These are phyloP conservation scores for Bombus balteatus DNA, from an alignment of 1,140 invertebrate species.

Conservation along the genomic window DNA sequence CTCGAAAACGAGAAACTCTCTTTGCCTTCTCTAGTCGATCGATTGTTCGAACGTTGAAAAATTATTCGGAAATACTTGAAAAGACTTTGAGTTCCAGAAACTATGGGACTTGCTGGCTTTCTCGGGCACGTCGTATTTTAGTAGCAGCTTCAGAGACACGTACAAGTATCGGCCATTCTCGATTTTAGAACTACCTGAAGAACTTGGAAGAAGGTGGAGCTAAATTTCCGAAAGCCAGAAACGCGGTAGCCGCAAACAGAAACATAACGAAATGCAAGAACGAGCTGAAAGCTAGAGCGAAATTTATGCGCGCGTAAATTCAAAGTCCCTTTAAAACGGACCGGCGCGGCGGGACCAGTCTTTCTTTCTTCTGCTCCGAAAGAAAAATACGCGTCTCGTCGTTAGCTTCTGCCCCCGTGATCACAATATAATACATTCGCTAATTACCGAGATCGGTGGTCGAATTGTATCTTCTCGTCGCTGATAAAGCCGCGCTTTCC, in stretches of 20 bases:
- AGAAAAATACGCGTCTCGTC: not conserved
- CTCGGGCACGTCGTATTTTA: too few species aligned
- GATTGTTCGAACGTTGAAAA: not conserved
- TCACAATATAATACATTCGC: not conserved
- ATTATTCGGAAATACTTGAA: not conserved
- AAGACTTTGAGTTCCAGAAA: too few species aligned
- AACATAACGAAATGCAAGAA: not conserved
- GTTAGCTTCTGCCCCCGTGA: not conserved
- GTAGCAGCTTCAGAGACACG: too few species aligned
- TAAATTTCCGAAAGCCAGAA: too few species aligned
- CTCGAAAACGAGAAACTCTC: not conserved
- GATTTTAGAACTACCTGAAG: too few species aligned
- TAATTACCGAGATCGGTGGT: constrained; percentile 17
- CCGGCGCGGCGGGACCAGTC: not conserved
- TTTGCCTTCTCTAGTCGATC: not conserved
- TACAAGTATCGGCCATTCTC: too few species aligned
- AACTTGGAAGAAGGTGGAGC: not conserved
- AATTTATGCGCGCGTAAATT: constrained; percentile 53
- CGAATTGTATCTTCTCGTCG: not conserved
- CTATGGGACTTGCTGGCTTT: accelerated
- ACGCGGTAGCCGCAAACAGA: not conserved
- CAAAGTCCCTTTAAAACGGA: constrained; percentile 1
- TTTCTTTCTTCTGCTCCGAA: not conserved
- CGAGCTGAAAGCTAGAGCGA: not conserved
- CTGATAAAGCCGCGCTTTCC: not conserved